Base-by-base conservation (phyloP, 53 echinoderm and acorn worm genomes). In the Arbacia lixula region DNA sequence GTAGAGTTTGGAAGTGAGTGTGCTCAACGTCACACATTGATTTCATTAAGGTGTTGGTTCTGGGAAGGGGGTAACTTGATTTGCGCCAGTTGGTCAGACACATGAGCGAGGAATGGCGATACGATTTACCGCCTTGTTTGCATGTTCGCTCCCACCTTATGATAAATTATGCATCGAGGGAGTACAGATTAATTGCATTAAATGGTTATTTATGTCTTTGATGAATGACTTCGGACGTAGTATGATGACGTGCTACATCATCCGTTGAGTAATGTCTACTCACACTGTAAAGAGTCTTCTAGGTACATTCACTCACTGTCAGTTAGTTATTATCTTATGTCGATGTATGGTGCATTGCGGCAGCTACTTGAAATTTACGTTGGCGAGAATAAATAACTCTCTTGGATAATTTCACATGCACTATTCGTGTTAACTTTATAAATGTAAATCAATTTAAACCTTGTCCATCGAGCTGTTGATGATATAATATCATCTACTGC, bases 181-280 rank as follows among this genome's bases (percentile, higher is more conserved):
- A 27, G 42, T 41, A 43, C 40, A 22, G 24, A 69, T 69, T 69
- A 69, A 69, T 69, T 69, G 28, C 69, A 21, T 69, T 69, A 69
- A 24, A 69, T 66, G 26, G 69, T 29, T 22, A 69, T 69, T 43
- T 25, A 20, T 42, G 40, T 28, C 14, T 26, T 43, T 42, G 69
- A 43, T 69, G 69, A 43, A 42, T 69, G 27, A 43, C 19, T 14
- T n/a, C n/a, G n/a, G n/a, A n/a, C n/a, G n/a, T n/a, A n/a, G n/a
- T n/a, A n/a, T n/a, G n/a, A n/a, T n/a, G n/a, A n/a, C n/a, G n/a
- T n/a, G n/a, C n/a, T n/a, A n/a, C n/a, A n/a, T n/a, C n/a, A n/a
- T n/a, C n/a, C n/a, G n/a, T n/a, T n/a, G n/a, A n/a, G n/a, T n/a
- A n/a, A n/a, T n/a, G n/a, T n/a, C n/a, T n/a, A n/a, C n/a, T 27